phyloP scores from a whole-genome alignment of 2,888 invertebrate genomes.

The Frankliniella fusca region DNA sequence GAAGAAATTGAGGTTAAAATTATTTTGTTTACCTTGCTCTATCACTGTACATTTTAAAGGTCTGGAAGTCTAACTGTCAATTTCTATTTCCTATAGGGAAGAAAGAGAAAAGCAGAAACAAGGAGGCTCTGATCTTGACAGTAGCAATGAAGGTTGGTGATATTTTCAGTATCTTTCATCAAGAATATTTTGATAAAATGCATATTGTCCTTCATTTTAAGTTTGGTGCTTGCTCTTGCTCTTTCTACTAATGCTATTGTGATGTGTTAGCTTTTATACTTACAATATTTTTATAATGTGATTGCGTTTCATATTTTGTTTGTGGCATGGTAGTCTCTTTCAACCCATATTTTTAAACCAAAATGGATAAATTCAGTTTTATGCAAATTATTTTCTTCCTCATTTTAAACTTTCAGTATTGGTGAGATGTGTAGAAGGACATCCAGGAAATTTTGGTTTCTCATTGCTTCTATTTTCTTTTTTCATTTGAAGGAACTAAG shows the following conservation, averaged over 20 bases:
- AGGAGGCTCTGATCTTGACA: slow-evolving; percentile 42
- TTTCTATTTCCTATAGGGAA: slow-evolving; percentile 24
- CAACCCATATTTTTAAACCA: no score
- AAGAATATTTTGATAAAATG: background rate
- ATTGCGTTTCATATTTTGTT: no score
- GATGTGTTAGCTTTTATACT: slow-evolving; percentile 31
- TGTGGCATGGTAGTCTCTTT: no score
- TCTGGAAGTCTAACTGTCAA: no score
- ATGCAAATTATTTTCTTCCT: background rate
- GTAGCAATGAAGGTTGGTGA: slow-evolving; percentile 37
- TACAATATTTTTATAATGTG: no score
- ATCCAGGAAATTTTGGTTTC: background rate
- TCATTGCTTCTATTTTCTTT: slow-evolving; percentile 31
- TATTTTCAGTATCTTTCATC: slow-evolving; percentile 10
- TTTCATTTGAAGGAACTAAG: slow-evolving; percentile 30
- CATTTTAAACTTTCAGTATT: slow-evolving; percentile 4
- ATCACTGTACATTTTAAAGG: no score
- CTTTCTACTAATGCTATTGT: slow-evolving; percentile 41
- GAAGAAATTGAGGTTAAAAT: slow-evolving; percentile 62
- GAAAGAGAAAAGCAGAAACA: slow-evolving; percentile 53
- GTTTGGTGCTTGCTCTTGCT: slow-evolving; percentile 37
- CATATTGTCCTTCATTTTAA: no score
- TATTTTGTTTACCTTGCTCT: no score
- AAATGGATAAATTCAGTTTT: slow-evolving; percentile 4
- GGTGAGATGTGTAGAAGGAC: no score